Conservation (phyloP, 2,797 vertebrate genomes). For the Danio tinwini region DNA sequence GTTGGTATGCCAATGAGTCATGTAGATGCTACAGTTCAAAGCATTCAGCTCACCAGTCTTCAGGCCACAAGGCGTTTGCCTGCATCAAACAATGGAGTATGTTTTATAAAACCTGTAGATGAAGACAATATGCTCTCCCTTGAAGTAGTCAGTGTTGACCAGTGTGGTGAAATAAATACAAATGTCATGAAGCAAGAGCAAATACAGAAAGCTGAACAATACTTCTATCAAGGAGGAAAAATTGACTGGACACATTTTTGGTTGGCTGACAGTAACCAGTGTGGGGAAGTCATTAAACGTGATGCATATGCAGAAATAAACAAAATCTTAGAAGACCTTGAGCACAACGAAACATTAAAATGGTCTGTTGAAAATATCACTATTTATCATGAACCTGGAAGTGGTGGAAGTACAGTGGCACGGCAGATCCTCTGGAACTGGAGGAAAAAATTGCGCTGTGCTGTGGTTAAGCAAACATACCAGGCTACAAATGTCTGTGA, state of each 20-base stretch:
- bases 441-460: conserved; percentile 79
- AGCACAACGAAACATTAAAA: conserved; percentile 30
- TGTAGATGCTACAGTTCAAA: conserved; percentile 77
- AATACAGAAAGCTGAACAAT: conserved; percentile 73
- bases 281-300: conserved; percentile 73
- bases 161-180: conserved; percentile 75
- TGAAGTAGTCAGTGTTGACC: conserved; percentile 79
- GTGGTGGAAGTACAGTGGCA: conserved; percentile 87
- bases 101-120: conserved; percentile 69
- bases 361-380: conserved; percentile 75
- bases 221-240: conserved; percentile 81
- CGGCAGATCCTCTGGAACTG: conserved; percentile 84
- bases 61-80: conserved; percentile 71
- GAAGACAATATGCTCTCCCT: conserved; percentile 81
- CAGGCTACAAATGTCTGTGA: conserved; percentile 68
- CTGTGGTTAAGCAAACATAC: conserved; percentile 75
- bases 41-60: conserved; percentile 68
- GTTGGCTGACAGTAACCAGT: conserved; percentile 71
- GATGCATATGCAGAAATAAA: conserved; percentile 70
- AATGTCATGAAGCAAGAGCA: conserved; percentile 67
- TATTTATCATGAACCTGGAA: conserved; percentile 87
- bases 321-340: conserved; percentile 69
- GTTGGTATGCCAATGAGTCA: conserved; percentile 86
- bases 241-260: conserved; percentile 76
- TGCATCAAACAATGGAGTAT: conserved; percentile 72